Evolutionary conservation across 1,140 invertebrate species (phyloP), one percentile per base, ranked within the genome.

Genomic region (Cydia pomonella): DNA sequence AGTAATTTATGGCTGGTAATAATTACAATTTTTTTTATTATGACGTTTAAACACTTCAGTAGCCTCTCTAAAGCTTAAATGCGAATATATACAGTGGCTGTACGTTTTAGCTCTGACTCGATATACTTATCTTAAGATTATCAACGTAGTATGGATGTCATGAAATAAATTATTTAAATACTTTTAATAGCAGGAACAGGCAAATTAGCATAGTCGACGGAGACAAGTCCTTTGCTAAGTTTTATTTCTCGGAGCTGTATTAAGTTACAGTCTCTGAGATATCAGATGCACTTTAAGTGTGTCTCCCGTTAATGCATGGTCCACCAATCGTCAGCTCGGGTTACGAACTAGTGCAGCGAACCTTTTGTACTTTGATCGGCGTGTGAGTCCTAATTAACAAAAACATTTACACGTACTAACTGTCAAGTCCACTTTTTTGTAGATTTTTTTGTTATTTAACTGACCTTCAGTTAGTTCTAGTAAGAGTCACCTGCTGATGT

Each of bases 261-360:
- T 82, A 81, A 76, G 84, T 89, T 85, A 85, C 85, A 25, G 71
- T 85, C 85, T 85, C 79, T 74, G 72, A 76, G 64, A 81, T 89
- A 90, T 92, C 87, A 81, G 79, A 82, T 88, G 84, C 84, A 87
- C 80, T 81, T 80, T 78, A 81, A 84, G 80, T 87, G 84, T 86
- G 83, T 89, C 87, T 88, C 79, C 90, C 88, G 90, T 91, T 90
- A 89, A 77, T 80, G 80, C 85, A 89, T 84, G 89, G 81, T 87
- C 75, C 84, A 86, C 79, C 84, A 86, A 83, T 84, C 81, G 86
- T 82, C 78, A 86, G 82, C 82, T 89, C 86, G 80, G 78, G 79
- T 87, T 59, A 59, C 84, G 75, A 75, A 29, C 44, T 59, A 69
- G 64, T 41, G 64, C 64, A 69, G 33, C 64, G 64, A 69, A 69